These are phyloP conservation scores for Macroramphosus scolopax DNA, from an alignment of 2,797 vertebrate species.

Conservation along the genomic window DNA sequence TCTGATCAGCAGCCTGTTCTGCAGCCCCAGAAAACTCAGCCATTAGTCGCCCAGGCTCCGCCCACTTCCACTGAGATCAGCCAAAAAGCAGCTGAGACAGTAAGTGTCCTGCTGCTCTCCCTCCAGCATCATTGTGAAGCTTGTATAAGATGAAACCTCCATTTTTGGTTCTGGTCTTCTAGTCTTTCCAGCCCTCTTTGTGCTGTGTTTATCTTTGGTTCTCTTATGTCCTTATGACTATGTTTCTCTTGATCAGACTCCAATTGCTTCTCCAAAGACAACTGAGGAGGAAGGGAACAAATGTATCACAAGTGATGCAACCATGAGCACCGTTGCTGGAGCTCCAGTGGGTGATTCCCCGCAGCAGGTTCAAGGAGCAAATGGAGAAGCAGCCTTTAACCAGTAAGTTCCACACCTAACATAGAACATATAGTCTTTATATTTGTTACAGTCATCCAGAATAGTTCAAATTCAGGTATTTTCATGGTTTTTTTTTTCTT, in stretches of 20 bases:
- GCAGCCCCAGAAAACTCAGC: slow-evolving; percentile 42
- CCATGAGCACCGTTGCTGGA: slow-evolving; percentile 79
- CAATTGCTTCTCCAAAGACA: slow-evolving; percentile 88
- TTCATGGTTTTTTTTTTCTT: too few species aligned
- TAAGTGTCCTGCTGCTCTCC: slow-evolving; percentile 26
- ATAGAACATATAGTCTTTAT: neutral
- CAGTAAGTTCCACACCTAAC: slow-evolving; percentile 75
- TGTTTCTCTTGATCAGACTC: slow-evolving; percentile 72
- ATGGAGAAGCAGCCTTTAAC: slow-evolving; percentile 83
- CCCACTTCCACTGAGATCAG: slow-evolving; percentile 39
- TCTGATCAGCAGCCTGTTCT: slow-evolving; percentile 27
- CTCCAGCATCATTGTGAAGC: neutral
- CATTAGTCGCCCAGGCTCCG: slow-evolving; percentile 34
- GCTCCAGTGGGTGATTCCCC: slow-evolving; percentile 83
- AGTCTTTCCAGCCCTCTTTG: too few species aligned
- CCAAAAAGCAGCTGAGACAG: slow-evolving; percentile 56
- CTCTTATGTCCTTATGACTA: neutral
- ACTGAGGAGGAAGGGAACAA: slow-evolving; percentile 84
- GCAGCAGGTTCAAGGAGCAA: slow-evolving; percentile 83
- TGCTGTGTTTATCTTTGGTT: neutral
- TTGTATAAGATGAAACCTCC: neutral
- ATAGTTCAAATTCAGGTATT: neutral
- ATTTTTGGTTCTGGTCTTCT: neutral
- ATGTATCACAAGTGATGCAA: slow-evolving; percentile 84
- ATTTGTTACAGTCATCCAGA: neutral